phyloP scores from a whole-genome alignment of 1,140 invertebrate species.

The Forficula auricularia region DNA sequence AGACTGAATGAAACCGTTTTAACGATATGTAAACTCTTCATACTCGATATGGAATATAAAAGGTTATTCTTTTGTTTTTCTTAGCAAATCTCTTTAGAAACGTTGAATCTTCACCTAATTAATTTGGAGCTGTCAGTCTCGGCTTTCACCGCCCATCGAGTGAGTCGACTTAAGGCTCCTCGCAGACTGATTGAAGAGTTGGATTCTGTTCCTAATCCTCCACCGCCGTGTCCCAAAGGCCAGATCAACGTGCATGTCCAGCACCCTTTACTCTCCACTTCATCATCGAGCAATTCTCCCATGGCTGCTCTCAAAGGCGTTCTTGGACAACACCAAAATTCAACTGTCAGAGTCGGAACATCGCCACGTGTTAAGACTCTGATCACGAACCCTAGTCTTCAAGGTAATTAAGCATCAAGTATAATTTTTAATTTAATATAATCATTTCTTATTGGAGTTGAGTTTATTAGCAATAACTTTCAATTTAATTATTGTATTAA shows the following conservation, averaged over 20 bases:
- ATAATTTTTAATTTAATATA: too few species aligned
- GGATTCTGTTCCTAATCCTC: slow-evolving; percentile 36
- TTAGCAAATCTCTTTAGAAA: slow-evolving; percentile 48
- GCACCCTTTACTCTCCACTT: background rate
- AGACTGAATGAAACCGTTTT: too few species aligned
- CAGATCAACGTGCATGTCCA: too few species aligned
- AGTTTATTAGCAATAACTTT: too few species aligned
- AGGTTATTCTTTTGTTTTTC: slow-evolving; percentile 24
- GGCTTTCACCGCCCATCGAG: slow-evolving; percentile 68
- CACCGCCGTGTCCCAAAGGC: slow-evolving; percentile 30
- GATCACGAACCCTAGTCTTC: slow-evolving; percentile 21
- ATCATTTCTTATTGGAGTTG: too few species aligned
- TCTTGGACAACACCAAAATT: background rate
- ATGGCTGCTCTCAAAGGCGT: slow-evolving; percentile 20
- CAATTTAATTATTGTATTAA: too few species aligned
- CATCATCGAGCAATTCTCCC: slow-evolving; percentile 16
- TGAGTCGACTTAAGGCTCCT: slow-evolving; percentile 51
- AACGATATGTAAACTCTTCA: too few species aligned
- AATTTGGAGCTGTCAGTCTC: slow-evolving; percentile 52
- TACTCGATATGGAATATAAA: too few species aligned
- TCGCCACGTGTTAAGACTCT: slow-evolving; percentile 8
- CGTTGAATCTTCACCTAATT: slow-evolving; percentile 51
- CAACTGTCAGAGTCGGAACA: too few species aligned
- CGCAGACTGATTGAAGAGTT: slow-evolving; percentile 59
- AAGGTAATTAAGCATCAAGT: too few species aligned